Evolutionary conservation across 2,113 vertebrate species (phyloP).

Genomic region (Suncus etruscus): DNA sequence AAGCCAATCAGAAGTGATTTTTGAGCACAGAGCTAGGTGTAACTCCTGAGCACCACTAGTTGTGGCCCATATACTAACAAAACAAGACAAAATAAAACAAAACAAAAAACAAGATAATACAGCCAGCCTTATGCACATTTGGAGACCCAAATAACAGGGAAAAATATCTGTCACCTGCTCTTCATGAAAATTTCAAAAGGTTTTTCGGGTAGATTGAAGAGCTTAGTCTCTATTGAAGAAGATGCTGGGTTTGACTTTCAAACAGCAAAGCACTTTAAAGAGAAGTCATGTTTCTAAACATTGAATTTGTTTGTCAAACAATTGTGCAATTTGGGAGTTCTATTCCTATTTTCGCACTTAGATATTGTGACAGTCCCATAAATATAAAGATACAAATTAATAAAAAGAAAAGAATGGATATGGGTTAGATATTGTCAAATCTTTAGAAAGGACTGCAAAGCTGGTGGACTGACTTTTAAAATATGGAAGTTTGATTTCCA

Average conservation of each 20-base stretch:
- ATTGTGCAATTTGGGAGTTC: neutral
- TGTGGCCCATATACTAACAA: no score
- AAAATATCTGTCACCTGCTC: neutral
- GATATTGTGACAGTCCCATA: neutral
- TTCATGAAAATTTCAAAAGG: neutral
- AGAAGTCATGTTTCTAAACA: no score
- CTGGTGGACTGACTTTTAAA: neutral
- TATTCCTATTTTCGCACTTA: neutral
- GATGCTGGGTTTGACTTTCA: neutral
- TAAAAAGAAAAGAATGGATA: neutral
- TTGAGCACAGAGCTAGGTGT: no score
- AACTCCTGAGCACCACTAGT: no score
- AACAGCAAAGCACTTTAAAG: neutral
- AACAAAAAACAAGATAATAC: neutral
- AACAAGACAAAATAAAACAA: no score
- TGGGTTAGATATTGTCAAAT: neutral
- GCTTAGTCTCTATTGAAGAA: neutral
- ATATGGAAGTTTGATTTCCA: neutral
- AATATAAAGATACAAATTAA: neutral
- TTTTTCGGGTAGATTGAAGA: neutral
- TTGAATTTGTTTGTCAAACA: neutral
- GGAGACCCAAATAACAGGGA: accelerated
- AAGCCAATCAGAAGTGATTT: no score
- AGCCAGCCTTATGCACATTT: neutral
- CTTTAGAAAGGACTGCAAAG: neutral